Evolutionary conservation across 2,797 vertebrate species (phyloP).

Genomic region (Onychomys torridus): DNA sequence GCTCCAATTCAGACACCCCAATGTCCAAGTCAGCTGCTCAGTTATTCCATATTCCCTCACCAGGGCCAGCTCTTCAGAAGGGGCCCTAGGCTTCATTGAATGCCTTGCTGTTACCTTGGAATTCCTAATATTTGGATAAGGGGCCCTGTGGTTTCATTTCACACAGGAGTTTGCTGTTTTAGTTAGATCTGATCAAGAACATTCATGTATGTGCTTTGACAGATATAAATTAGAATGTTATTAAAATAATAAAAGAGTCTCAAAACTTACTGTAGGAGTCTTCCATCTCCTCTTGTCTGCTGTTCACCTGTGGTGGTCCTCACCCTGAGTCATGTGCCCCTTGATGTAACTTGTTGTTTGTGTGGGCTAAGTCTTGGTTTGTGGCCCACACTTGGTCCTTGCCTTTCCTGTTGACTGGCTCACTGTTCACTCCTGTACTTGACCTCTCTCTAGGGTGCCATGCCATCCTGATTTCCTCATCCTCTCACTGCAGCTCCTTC

Average conservation of each 20-base stretch:
- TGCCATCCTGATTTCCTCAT: neutral
- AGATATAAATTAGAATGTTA: neutral
- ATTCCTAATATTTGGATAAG: neutral
- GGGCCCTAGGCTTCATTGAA: neutral
- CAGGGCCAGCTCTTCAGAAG: neutral
- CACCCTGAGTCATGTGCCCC: neutral
- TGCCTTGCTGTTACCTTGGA: neutral
- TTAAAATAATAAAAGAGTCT: neutral
- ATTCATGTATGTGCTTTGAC: neutral
- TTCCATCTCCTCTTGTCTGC: neutral
- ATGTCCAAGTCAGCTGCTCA: accelerated
- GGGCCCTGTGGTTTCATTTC: neutral
- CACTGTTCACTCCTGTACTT: neutral
- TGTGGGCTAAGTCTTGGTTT: neutral
- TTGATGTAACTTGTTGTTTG: neutral
- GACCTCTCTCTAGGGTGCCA: neutral
- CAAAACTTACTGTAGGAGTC: neutral
- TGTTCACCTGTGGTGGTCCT: neutral
- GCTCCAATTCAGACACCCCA: neutral
- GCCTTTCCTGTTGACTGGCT: neutral
- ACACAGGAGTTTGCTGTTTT: neutral
- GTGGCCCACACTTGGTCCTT: neutral
- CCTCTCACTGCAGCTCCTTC: neutral
- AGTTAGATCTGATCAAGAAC: neutral
- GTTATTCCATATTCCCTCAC: accelerated